Evolutionary conservation across 1,140 invertebrate species (phyloP), one percentile per base, ranked within the genome.

Genomic region (Ephestia elutella): DNA sequence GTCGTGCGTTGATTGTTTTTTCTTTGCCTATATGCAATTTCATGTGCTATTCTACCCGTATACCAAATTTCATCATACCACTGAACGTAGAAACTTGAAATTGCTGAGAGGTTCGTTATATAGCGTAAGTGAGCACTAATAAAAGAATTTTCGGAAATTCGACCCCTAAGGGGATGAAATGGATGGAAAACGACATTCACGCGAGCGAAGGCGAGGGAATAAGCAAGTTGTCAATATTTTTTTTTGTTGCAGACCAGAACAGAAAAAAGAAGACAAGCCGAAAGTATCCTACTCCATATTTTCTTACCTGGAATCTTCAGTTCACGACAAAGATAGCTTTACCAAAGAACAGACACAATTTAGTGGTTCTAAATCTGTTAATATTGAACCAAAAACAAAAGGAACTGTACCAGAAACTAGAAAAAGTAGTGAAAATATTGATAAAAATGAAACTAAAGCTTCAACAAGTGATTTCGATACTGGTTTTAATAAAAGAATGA

Each of bases 221-320:
- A n/a, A n/a, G n/a, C n/a, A 25, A 25, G 7, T 25, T 25, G 7
- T 3, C 15, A 11, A 20, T n/a, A 21, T 9, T 21, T 21, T 20
- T 15, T 59, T 51, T 67, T 64, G 57, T 80, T 64, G 62, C 68
- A 89, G 90, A 32, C 48, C 64, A 0, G 73, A 80, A 49, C 60
- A 78, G 0, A 76, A 89, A 25, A 82, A 77, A 9, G 75, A 88
- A 62, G 86, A 86, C 8, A 89, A 92, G 64, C 90, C 92, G 59
- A 90, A 92, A 80, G 81, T 89, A 0, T 93, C 92, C 53, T 93
- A 93, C 73, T 95, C 95, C 0, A 90, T 95, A 19, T 96, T 95
- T 66, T 93, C 94, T 68, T 94, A 94, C 58, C 68, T 96, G 2
- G 92, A 93, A 70, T 88, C 87, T 35, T 90, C 91, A 0, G 70